These are phyloP conservation scores for Tupiocoris notatus DNA, from an alignment of 2,888 invertebrate genomes.

Conservation along the genomic window DNA sequence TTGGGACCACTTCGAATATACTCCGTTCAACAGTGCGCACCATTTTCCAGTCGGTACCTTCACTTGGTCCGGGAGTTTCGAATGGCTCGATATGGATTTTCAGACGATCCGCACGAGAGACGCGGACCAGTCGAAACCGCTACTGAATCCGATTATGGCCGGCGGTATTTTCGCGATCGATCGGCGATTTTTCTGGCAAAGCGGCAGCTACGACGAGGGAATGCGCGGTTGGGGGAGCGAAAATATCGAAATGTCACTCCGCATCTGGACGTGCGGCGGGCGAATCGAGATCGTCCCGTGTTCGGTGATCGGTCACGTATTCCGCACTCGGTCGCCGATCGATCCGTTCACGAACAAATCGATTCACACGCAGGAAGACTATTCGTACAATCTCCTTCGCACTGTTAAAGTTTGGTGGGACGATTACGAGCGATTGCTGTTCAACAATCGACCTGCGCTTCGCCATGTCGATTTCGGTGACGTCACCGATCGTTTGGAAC, in stretches of 20 bases:
- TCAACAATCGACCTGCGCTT: slow-evolving; percentile 77
- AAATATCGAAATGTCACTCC: slow-evolving; percentile 95
- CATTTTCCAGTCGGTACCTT: slow-evolving; percentile 66
- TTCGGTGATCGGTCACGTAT: slow-evolving; percentile 93
- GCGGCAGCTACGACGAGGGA: slow-evolving; percentile 90
- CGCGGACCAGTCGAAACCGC: background rate
- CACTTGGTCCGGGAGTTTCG: slow-evolving; percentile 87
- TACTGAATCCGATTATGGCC: slow-evolving; percentile 89
- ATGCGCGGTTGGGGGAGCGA: slow-evolving; percentile 98
- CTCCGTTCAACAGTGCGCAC: slow-evolving; percentile 49
- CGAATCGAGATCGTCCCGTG: slow-evolving; percentile 85
- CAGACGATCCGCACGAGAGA: slow-evolving; percentile 63
- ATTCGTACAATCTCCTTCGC: background rate
- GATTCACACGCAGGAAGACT: background rate
- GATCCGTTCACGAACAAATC: slow-evolving; percentile 54
- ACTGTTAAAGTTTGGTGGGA: slow-evolving; percentile 95
- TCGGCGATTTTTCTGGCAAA: slow-evolving; percentile 88
- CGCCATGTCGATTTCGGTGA: slow-evolving; percentile 66
- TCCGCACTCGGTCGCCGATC: slow-evolving; percentile 90
- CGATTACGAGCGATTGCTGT: slow-evolving; percentile 87
- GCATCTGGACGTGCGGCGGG: slow-evolving; percentile 86
- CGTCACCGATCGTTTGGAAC: slow-evolving; percentile 43
- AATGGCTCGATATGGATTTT: slow-evolving; percentile 75
- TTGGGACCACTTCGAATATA: slow-evolving; percentile 54
- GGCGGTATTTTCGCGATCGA: slow-evolving; percentile 90